Percentiles rank a stretch among this genome's conserved stretches.
Conservation (phyloP, 53 echinoderm and acorn worm genomes). For the Stichopus horrens region DNA sequence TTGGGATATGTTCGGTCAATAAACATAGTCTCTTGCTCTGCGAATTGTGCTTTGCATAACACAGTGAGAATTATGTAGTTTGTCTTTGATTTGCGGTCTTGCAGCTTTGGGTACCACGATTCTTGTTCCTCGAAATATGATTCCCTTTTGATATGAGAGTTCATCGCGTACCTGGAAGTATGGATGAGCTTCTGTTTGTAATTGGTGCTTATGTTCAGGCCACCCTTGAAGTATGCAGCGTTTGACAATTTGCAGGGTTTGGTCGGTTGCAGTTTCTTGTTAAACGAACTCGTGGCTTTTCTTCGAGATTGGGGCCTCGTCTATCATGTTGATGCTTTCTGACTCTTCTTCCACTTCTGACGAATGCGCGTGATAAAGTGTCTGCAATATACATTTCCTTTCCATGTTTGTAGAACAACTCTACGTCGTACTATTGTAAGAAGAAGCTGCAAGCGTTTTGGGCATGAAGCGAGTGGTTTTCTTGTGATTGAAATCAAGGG, state of each 20-base stretch:
- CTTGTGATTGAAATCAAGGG: conserved; percentile 47
- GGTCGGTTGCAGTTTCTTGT: conserved; percentile 42
- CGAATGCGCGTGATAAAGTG: conserved; percentile 49
- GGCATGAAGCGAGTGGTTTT: conserved; percentile 55
- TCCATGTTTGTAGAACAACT: conserved; percentile 54
- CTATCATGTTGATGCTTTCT: conserved; percentile 51
- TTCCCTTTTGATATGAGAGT: conserved; percentile 46
- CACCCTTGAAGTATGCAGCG: conserved; percentile 47
- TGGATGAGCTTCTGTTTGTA: background rate
- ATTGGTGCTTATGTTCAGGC: conserved; percentile 1
- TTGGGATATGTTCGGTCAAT: conserved; percentile 58
- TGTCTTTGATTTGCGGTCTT: conserved; percentile 39
- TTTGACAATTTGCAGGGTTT: conserved; percentile 41
- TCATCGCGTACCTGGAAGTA: conserved; percentile 38
- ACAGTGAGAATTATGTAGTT: conserved; percentile 52
- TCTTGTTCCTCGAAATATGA: conserved; percentile 54
- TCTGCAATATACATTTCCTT: conserved; percentile 43
- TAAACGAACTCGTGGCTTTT: conserved; percentile 32
- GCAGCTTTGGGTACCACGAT: conserved; percentile 40
- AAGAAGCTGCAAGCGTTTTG: conserved; percentile 60
- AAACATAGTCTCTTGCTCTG: conserved; percentile 57
- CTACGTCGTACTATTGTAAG: conserved; percentile 54
- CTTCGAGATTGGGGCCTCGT: conserved; percentile 49
- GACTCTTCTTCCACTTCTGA: conserved; percentile 39
- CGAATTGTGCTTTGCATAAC: conserved; percentile 46